Base-by-base conservation (phyloP, 1,140 invertebrate species). In the Formica selysi region DNA sequence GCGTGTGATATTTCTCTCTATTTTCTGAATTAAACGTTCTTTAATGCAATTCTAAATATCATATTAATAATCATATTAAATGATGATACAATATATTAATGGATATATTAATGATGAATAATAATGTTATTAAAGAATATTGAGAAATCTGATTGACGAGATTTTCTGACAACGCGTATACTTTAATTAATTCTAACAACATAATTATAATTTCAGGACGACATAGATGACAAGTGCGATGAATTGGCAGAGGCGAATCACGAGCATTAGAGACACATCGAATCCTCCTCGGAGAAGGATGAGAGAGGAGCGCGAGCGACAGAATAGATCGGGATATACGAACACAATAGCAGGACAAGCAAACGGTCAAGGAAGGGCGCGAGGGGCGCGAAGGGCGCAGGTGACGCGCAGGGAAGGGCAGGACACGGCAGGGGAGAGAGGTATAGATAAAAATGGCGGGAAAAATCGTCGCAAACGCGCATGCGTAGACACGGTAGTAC, bases 161-260 rank as follows among this genome's bases (percentile, higher is more conserved):
- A 71, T 13, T 26, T 19, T 7, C 6, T 0, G 57, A 59, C 32
- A 59, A 32, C 32, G 59, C 29, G 16, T 19, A 10, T 41, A 41
- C 44, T 22, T 86, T 78, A 86, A 85, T 85, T 0, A 3, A 11
- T 22, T 36, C 13, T 57, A 38, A 65, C 13, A 22, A 7, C 11
- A 74, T 54, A 76, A 87, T 81, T 81, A 76, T 68, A 11, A 85
- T 70, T 87, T 74, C 84, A 96, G 96, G 95, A 96, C 26, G 96
- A 96, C 64, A 92, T 97, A 65, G 96, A 96, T 65, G 96, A 96
- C 36, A 96, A 95, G 86, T 97, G 96, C 90, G 96, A 96, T 41
- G 95, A 96, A 51, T 91, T 96, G 16, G 93, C 94, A 71, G 95
- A 95, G 62, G 91, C 61, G 86, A 94, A 70, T 76, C 70, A 48